Base-by-base conservation (phyloP, 2,888 invertebrate species). In the Synanthedon vespiformis region DNA sequence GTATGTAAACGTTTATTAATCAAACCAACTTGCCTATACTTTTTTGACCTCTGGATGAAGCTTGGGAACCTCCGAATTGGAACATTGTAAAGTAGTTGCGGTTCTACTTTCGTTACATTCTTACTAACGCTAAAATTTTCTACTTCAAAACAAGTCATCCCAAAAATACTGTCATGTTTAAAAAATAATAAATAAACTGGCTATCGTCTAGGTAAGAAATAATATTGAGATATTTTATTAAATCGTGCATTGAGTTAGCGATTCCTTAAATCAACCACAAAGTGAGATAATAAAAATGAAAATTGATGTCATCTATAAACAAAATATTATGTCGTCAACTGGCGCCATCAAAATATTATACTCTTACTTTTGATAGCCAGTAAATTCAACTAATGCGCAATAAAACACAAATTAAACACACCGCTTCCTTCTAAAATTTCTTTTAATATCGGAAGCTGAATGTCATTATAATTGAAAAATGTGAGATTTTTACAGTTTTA, bases 1-100 rank as follows among this genome's bases (percentile, higher is more conserved):
- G 64, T 69, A 68, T 70, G 73, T 76, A 75, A 74, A 76, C 70
- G 67, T 75, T 70, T 77, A 82, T 83, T 77, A 79, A 84, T 82
- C 84, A 81, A 76, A 72, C 58, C 64, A 58, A 59, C 64, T 65
- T 61, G 50, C 56, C 12, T 18, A 48, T 48, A 22, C 59, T 67
- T 65, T 63, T 63, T 65, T 65, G 61, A 57, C 62, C 67, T 59
- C 55, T 58, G 27, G 10, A 34, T 50, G 50, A 48, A 53, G 56
- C 55, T 54, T 57, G 57, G 56, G 55, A 57, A 57, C 55, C 54
- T 54, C 50, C 40, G 50, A 54, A 55, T 54, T 51, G 18, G 47
- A 16, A 16, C 12, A 44, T 14, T 41, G 41, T 13, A 41, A 41
- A 22, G 41, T 41, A 41, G 14, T 44, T 44, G 14, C 11, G 13